Conservation (phyloP, 2,888 invertebrate species). For the Calliphora vomitoria region DNA sequence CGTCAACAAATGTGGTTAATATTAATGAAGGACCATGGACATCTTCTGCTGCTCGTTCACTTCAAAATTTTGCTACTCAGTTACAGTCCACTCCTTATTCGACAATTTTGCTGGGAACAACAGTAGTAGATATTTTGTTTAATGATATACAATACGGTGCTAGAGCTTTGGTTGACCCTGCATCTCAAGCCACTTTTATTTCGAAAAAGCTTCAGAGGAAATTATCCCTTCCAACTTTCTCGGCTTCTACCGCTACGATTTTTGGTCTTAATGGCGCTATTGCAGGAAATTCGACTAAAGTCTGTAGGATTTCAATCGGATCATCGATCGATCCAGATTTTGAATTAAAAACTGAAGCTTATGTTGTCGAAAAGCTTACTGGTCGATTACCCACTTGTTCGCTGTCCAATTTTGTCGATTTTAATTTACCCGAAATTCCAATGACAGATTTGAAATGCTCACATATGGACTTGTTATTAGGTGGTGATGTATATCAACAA, state of each 20-base stretch:
- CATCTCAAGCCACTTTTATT: constrained; percentile 59
- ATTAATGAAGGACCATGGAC: neutral
- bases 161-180: constrained; percentile 56
- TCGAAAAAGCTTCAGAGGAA: neutral
- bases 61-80: neutral
- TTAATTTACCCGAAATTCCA: too few species aligned
- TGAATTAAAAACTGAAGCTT: constrained; percentile 22
- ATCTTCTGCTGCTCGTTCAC: neutral
- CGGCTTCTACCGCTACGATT: constrained; percentile 21
- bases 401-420: too few species aligned
- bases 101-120: constrained; percentile 45
- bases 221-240: too few species aligned
- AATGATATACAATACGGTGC: neutral
- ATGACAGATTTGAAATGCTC: too few species aligned
- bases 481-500: too few species aligned
- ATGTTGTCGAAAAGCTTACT: constrained; percentile 49
- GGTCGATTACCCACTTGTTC: constrained; percentile 33
- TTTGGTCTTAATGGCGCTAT: constrained; percentile 16
- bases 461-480: too few species aligned
- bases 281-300: constrained; percentile 10
- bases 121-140: constrained; percentile 42
- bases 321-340: neutral
- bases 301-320: constrained; percentile 17
- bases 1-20: too few species aligned
- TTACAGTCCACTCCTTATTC: constrained; percentile 9